phyloP scores from a whole-genome alignment of 2,113 vertebrate genomes.

The Bubo blakistoni region DNA sequence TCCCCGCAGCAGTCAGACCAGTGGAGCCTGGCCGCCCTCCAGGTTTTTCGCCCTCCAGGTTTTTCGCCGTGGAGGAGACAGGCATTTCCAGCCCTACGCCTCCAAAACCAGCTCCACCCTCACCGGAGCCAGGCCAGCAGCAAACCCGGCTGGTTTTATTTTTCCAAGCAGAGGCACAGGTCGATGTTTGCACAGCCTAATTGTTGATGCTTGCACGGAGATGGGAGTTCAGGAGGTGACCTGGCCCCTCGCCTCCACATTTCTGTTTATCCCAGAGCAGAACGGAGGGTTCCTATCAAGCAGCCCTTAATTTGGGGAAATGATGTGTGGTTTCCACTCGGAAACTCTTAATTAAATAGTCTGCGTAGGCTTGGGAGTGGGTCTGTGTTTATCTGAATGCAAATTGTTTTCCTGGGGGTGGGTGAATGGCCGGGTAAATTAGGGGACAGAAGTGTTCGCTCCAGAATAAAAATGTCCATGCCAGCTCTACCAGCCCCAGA shows the following conservation, averaged over 20 bases:
- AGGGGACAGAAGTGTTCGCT: not conserved
- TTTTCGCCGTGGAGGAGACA: not conserved
- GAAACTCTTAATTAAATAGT: conserved; percentile 45
- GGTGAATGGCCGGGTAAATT: not conserved
- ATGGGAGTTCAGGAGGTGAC: not conserved
- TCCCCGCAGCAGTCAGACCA: conserved; percentile 9
- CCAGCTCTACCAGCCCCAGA: accelerated
- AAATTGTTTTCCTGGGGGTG: not conserved
- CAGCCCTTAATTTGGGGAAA: conserved; percentile 18
- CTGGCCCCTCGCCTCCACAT: not conserved
- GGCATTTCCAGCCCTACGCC: conserved; percentile 12
- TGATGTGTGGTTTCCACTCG: not conserved
- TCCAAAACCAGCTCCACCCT: not conserved
- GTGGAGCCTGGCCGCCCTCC: conserved; percentile 4
- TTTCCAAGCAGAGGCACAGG: not conserved
- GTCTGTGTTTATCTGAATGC: conserved; percentile 6
- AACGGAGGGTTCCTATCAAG: not conserved
- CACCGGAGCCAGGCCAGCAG: not conserved
- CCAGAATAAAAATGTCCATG: not conserved
- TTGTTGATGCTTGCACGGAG: not conserved
- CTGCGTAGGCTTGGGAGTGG: not conserved
- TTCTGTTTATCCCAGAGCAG: not conserved
- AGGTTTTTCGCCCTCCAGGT: not conserved
- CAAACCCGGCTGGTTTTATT: not conserved
- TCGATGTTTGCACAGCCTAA: not conserved